A percentile compares a stretch with the other conserved stretches of the same genome.
Conservation (phyloP, 1,140 invertebrate genomes). For the Microplitis demolitor region DNA sequence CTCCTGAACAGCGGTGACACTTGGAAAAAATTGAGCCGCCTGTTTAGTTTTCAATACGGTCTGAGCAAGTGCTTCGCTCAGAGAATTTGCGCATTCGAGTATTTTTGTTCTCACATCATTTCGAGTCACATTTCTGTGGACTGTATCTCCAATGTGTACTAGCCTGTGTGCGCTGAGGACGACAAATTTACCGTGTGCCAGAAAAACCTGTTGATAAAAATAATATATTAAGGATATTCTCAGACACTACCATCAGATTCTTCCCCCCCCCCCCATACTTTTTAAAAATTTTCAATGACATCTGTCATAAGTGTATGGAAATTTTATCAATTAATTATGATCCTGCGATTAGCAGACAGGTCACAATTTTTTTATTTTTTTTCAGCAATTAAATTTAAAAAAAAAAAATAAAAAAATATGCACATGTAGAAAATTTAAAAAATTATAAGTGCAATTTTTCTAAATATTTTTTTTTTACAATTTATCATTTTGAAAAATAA, state of each 20-base stretch:
- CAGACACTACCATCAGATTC: neutral
- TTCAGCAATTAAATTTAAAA: no score
- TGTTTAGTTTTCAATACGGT: slow-evolving; percentile 88
- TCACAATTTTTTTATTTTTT: no score
- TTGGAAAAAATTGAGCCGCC: slow-evolving; percentile 88
- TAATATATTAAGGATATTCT: neutral
- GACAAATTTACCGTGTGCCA: slow-evolving; percentile 92
- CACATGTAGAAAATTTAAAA: no score
- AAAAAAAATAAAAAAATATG: no score
- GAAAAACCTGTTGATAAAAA: slow-evolving; percentile 67
- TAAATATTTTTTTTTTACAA: no score
- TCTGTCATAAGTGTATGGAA: no score
- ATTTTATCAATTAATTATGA: no score
- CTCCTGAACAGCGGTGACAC: slow-evolving; percentile 85
- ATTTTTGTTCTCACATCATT: slow-evolving; percentile 75
- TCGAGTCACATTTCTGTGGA: slow-evolving; percentile 79
- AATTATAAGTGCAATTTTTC: no score
- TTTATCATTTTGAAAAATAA: no score
- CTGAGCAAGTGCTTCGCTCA: slow-evolving; percentile 82
- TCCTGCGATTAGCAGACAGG: no score
- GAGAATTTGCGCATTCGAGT: slow-evolving; percentile 77
- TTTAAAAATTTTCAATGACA: no score
- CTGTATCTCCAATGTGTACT: slow-evolving; percentile 91
- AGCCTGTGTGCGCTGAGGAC: slow-evolving; percentile 90
- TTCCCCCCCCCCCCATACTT: no score